Percentiles rank a stretch among this genome's conserved stretches.
These are phyloP conservation scores for Leptinotarsa peninsularis DNA, from an alignment of 2,888 invertebrate genomes.

Conservation along the genomic window DNA sequence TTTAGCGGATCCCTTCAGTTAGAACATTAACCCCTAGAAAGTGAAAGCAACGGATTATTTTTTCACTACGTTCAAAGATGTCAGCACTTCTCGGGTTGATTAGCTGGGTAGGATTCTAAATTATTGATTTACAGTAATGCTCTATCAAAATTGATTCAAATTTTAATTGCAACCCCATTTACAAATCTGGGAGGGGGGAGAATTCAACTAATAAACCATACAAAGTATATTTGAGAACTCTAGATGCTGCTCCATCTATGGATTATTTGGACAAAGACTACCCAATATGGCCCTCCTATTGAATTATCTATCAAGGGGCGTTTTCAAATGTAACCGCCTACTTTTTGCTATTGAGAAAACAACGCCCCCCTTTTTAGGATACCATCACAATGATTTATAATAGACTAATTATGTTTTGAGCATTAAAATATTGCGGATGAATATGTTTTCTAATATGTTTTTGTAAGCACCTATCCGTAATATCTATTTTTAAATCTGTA, in stretches of 20 bases:
- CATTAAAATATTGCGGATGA: neutral
- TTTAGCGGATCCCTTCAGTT: neutral
- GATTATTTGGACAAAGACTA: neutral
- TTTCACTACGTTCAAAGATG: neutral
- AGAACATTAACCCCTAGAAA: slow-evolving; percentile 16
- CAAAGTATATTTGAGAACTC: neutral
- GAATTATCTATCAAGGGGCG: slow-evolving; percentile 5
- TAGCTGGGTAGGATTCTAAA: neutral
- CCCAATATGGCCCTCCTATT: slow-evolving; percentile 22
- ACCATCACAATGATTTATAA: slow-evolving; percentile 16
- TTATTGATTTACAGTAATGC: neutral
- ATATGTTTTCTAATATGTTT: neutral
- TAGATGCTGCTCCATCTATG: neutral
- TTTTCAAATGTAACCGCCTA: neutral
- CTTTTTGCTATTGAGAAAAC: neutral
- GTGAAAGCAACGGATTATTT: neutral
- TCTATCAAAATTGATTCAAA: neutral
- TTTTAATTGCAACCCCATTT: neutral
- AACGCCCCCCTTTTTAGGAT: slow-evolving; percentile 1
- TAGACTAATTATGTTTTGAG: slow-evolving; percentile 5
- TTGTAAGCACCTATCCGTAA: too few species aligned
- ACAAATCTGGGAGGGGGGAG: neutral
- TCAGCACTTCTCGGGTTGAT: slow-evolving; percentile 2
- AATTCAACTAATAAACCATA: neutral
- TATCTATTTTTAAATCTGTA: too few species aligned